Base-by-base conservation (phyloP, 2,888 invertebrate genomes). In the Hartigia nigra region DNA sequence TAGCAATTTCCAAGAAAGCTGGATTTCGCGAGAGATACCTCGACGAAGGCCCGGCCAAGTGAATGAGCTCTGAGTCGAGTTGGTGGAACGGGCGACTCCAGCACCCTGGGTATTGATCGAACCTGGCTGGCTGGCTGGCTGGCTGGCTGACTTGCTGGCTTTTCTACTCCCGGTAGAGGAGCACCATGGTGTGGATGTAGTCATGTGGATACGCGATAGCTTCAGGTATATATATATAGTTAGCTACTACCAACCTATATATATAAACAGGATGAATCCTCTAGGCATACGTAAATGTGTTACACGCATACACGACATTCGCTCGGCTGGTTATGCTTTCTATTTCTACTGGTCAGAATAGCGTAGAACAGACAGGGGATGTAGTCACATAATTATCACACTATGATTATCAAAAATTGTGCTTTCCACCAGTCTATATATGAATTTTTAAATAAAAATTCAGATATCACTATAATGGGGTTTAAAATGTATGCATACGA, bases 61-160 rank as follows among this genome's bases (percentile, higher is more conserved):
- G 80, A 80, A 81, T 34, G 81, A 81, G 81, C 74, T 39, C 34
- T 31, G 39, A 75, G 69, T 74, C 70, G 76, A 79, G 85, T 2
- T 9, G 86, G 85, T 78, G 75, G 82, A 82, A 83, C 84, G 80
- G 82, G 80, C 86, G 87, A 87, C 55, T 55, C 23, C 55, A 55
- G 88, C 88, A 89, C 89, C 86, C 88, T 84, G 83, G 87, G 89
- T 91, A 91, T 91, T 91, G 90, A 91, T 91, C 90, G 87, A 82
- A 84, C 55, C 82, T 83, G 82, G 84, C 86, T 86, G 81, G 79
- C 80, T 84, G 82, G 84, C 86, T 86, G 81, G 79, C 80, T 84
- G 81, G 79, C 83, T 84, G 81, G 85, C 86, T 83, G 55, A 55
- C 81, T 78, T 77, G 81, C 86, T 86, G 86, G 87, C 86, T 88